These are phyloP conservation scores for Zelleria hepariella DNA, from an alignment of 2,888 invertebrate genomes.

Conservation along the genomic window DNA sequence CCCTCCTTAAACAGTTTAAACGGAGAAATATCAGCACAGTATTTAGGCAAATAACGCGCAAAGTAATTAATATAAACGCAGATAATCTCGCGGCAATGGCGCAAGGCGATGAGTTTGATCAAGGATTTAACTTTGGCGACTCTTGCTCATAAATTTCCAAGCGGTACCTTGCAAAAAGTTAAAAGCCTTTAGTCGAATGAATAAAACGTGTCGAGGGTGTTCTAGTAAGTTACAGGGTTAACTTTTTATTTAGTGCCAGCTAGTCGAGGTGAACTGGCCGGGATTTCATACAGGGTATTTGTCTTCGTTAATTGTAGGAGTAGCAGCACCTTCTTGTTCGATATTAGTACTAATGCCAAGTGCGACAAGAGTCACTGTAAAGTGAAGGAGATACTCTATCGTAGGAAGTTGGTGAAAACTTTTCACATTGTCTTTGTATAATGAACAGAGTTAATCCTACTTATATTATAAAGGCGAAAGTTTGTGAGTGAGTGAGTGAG, in stretches of 20 bases:
- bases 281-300: constrained; percentile 17
- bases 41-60: constrained; percentile 26
- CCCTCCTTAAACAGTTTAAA: too few relatives aligned
- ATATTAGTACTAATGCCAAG: neutral
- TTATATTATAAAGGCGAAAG: too few relatives aligned
- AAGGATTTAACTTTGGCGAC: constrained; percentile 44
- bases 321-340: neutral
- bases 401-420: too few relatives aligned
- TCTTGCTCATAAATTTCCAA: constrained; percentile 46
- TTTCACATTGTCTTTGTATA: too few relatives aligned
- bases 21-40: constrained; percentile 13
- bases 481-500: too few relatives aligned
- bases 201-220: constrained; percentile 41
- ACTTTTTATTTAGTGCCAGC: constrained; percentile 37
- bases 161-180: constrained; percentile 34
- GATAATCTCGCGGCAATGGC: constrained; percentile 31
- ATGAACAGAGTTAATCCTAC: too few relatives aligned
- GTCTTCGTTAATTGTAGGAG: neutral
- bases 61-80: constrained; percentile 31
- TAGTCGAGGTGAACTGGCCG: constrained; percentile 14
- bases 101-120: constrained; percentile 36
- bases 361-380: too few relatives aligned
- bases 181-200: constrained; percentile 37
- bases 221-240: constrained; percentile 19
- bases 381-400: too few relatives aligned